phyloP scores from a whole-genome alignment of 1,140 invertebrate species.

The Muscidifurax raptorellus region DNA sequence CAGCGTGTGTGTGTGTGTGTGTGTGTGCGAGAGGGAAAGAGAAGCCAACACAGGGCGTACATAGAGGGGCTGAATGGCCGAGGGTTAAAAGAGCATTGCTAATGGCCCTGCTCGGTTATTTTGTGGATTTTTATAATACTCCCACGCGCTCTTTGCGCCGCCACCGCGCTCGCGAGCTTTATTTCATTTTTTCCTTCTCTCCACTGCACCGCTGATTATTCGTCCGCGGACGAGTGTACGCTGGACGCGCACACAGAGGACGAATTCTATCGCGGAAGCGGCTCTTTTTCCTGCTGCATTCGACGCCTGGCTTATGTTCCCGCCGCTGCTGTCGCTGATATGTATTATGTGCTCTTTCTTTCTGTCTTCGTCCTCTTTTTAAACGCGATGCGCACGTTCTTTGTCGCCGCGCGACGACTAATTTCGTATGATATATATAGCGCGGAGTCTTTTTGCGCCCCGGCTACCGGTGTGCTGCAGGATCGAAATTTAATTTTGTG shows the following conservation, averaged over 20 bases:
- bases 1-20: not conserved
- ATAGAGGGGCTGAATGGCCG: slow-evolving; percentile 69
- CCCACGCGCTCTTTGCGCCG: slow-evolving; percentile 25
- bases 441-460: not conserved
- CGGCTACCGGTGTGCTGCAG: no score
- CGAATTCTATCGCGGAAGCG: slow-evolving; percentile 6
- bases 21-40: not conserved
- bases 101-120: slow-evolving; percentile 76
- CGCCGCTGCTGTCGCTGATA: not conserved
- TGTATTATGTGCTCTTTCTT: not conserved
- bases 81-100: slow-evolving; percentile 76
- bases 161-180: slow-evolving; percentile 22
- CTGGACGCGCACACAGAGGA: not conserved
- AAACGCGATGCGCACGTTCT: not conserved
- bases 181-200: slow-evolving; percentile 20
- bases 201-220: not conserved
- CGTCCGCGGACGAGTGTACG: not conserved
- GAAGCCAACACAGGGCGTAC: not conserved
- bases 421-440: not conserved
- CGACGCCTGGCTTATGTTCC: not conserved
- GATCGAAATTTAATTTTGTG: no score
- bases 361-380: not conserved
- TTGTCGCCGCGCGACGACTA: not conserved
- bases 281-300: slow-evolving; percentile 11
- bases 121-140: slow-evolving; percentile 77